phyloP scores from a whole-genome alignment of 2,113 vertebrate genomes.

The Heterotis niloticus region DNA sequence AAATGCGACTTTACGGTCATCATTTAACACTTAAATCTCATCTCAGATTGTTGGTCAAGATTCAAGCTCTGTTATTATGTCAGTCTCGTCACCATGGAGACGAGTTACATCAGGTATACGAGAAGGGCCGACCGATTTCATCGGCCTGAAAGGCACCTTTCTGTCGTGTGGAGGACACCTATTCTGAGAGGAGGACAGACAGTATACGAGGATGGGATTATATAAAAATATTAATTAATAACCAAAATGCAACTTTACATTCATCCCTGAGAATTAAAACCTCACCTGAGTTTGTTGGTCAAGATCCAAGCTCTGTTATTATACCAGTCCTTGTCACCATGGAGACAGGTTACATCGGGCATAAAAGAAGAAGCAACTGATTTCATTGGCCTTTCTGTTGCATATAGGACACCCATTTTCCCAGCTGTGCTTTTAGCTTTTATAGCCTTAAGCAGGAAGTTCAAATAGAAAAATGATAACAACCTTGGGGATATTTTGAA shows the following conservation, averaged over 20 bases:
- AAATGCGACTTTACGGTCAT: neutral
- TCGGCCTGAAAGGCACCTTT: too few species aligned
- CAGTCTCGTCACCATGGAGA: neutral
- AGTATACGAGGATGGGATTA: neutral
- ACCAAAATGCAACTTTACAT: neutral
- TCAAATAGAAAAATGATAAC: too few species aligned
- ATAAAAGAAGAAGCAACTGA: too few species aligned
- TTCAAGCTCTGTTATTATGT: neutral
- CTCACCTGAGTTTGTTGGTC: neutral
- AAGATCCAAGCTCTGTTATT: neutral
- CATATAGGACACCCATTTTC: too few species aligned
- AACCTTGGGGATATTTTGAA: too few species aligned
- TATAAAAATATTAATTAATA: neutral
- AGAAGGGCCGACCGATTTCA: too few species aligned
- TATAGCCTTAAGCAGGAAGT: too few species aligned
- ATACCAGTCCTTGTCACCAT: neutral
- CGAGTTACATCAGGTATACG: neutral
- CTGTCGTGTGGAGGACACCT: too few species aligned
- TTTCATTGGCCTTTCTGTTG: too few species aligned
- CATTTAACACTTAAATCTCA: neutral
- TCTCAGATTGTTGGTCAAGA: neutral
- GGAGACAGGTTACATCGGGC: neutral
- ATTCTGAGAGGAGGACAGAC: too few species aligned
- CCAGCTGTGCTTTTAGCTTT: too few species aligned
- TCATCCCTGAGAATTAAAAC: neutral